Evolutionary conservation across 2,888 invertebrate species (phyloP).

Genomic region (Calliphora vomitoria): DNA sequence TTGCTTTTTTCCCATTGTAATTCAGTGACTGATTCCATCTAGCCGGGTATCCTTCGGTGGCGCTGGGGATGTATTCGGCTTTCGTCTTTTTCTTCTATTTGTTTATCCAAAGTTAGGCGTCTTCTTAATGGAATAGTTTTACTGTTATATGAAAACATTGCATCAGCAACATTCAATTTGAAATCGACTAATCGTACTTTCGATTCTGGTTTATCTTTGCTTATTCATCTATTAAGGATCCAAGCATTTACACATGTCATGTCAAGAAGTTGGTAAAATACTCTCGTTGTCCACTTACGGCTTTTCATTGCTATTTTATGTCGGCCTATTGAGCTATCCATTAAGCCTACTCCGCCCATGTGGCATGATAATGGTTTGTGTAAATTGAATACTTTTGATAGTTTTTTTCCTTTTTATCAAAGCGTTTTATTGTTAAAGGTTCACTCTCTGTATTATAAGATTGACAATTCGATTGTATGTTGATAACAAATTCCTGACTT

Average conservation of each 20-base stretch:
- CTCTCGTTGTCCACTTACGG: not conserved
- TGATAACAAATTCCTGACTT: too few relatives aligned
- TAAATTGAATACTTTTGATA: too few relatives aligned
- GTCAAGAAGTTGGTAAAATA: not conserved
- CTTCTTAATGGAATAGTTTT: not conserved
- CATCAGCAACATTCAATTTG: too few relatives aligned
- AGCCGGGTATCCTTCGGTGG: slow-evolving; percentile 4
- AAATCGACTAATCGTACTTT: not conserved
- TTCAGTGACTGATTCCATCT: slow-evolving; percentile 12
- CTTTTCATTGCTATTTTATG: not conserved
- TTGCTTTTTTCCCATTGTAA: slow-evolving; percentile 1
- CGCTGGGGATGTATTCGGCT: not conserved
- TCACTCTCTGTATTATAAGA: too few relatives aligned
- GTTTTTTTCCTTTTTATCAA: too few relatives aligned
- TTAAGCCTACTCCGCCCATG: not conserved
- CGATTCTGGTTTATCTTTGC: not conserved
- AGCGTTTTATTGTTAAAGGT: too few relatives aligned
- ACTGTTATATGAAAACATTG: not conserved
- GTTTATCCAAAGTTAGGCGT: not conserved
- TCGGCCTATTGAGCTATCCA: not conserved
- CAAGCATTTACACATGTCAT: not conserved
- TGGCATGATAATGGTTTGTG: too few relatives aligned
- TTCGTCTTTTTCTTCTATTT: not conserved
- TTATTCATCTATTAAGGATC: not conserved
- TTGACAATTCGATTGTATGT: too few relatives aligned